These are phyloP conservation scores for Neoniphon sammara DNA, from an alignment of 2,797 vertebrate genomes.

Conservation along the genomic window DNA sequence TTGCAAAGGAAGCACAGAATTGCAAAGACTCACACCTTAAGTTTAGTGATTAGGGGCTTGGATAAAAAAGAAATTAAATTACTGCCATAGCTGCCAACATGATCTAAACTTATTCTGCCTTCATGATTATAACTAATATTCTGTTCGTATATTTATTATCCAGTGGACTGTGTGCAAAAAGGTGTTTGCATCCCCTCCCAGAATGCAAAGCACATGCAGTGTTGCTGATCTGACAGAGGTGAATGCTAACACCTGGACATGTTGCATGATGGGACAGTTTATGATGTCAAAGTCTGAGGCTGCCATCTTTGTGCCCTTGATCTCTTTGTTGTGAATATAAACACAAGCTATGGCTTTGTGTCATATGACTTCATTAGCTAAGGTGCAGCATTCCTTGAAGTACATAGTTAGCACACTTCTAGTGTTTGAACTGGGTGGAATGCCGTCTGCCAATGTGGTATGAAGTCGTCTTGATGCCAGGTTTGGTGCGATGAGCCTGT, in stretches of 20 bases:
- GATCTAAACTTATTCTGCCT: not conserved
- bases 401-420: not conserved
- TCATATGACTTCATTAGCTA: not conserved
- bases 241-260: not conserved
- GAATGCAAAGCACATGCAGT: not conserved
- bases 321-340: too few species aligned
- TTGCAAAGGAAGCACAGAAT: slow-evolving; percentile 20
- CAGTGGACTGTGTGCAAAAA: too few species aligned
- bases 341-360: too few species aligned
- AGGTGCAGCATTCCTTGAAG: not conserved
- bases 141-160: too few species aligned
- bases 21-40: slow-evolving; percentile 3
- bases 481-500: slow-evolving; percentile 30
- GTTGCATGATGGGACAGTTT: not conserved
- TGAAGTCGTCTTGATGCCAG: not conserved
- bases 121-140: too few species aligned
- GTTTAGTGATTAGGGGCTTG: not conserved
- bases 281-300: not conserved
- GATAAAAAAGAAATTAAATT: not conserved
- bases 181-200: too few species aligned
- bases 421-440: slow-evolving; percentile 5
- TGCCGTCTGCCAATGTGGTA: slow-evolving; percentile 1
- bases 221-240: not conserved
- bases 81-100: not conserved
- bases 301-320: not conserved